Base-by-base conservation (phyloP, 2,113 vertebrate species). In the Sebastes fasciatus region DNA sequence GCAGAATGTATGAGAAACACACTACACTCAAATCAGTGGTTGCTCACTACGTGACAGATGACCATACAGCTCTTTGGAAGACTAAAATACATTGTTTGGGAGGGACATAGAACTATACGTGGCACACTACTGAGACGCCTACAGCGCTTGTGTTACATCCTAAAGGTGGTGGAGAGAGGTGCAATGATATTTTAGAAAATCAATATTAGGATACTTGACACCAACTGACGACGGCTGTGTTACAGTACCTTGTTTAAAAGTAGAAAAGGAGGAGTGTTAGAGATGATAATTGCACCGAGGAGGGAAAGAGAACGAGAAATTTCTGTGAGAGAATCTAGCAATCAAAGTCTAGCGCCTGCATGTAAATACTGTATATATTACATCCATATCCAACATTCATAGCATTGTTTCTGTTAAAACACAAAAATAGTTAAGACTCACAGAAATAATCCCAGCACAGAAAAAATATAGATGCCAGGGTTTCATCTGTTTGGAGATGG, bases 61-160 rank as follows among this genome's bases (percentile, higher is more conserved):
- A 88, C 75, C 69, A 42, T 77, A 86, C 62, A 77, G 60, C 63
- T 91, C 91, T 91, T 94, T 94, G 93, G 94, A 94, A 95, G 94
- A 95, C 92, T 92, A 91, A 87, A 88, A 86, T 87, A 91, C 82
- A 82, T 89, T 48, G 83, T 86, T 84, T 40, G 51, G 71, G 77
- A n/a, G 71, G 71, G 52, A 80, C 68, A 64, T 61, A 45, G 0
- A 76, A 79, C 84, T 83, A 34, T 34, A 91, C 45, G 54, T 87
- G 85, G 86, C 86, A 85, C 74, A 82, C 60, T 51, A 82, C 55
- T 40, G 81, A 78, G 70, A 77, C 57, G 40, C 73, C 57, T 40
- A 75, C 76, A 69, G 63, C 46, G 62, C 67, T 81, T 79, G 63
- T 57, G 21, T 74, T 79, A 82, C 64, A 78, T 17, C 70, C 82